These are phyloP conservation scores for Catamblyrhynchus diadema DNA, from an alignment of 2,797 vertebrate species.

Conservation along the genomic window DNA sequence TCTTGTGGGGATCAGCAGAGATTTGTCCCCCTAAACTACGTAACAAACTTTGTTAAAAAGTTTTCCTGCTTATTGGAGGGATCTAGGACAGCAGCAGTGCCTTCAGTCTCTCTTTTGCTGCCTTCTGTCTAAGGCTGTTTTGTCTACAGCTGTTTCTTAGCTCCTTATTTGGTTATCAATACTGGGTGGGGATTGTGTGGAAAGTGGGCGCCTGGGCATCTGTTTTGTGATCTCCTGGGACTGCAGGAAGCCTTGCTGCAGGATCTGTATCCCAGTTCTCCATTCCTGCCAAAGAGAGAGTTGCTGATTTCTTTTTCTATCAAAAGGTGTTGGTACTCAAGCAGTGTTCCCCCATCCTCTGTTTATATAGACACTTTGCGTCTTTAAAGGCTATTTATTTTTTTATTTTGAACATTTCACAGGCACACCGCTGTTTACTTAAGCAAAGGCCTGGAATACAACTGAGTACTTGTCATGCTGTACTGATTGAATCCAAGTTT, in stretches of 20 bases:
- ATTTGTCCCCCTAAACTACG: not conserved
- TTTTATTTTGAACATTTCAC: conserved; percentile 52
- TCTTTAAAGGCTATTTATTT: conserved; percentile 55
- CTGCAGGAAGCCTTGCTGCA: not conserved
- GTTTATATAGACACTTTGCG: conserved; percentile 41
- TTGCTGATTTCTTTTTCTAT: not conserved
- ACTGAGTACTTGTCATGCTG: conserved; percentile 26
- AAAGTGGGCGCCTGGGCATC: not conserved
- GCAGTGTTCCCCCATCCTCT: not conserved
- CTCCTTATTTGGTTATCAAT: not conserved
- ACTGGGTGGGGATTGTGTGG: too few species aligned
- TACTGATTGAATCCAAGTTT: conserved; percentile 2
- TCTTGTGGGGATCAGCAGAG: conserved; percentile 3
- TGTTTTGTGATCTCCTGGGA: not conserved
- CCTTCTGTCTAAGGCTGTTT: not conserved
- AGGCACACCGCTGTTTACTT: conserved; percentile 52
- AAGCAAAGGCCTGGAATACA: not conserved
- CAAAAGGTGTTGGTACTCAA: not conserved
- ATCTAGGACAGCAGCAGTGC: not conserved
- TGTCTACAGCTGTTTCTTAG: not conserved
- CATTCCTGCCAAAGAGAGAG: not conserved
- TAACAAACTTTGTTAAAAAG: not conserved
- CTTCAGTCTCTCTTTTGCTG: not conserved
- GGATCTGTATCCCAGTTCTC: not conserved
- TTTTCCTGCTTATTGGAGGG: not conserved